phyloP scores from a whole-genome alignment of 1,140 invertebrate genomes.

The Zaprionus inermis region DNA sequence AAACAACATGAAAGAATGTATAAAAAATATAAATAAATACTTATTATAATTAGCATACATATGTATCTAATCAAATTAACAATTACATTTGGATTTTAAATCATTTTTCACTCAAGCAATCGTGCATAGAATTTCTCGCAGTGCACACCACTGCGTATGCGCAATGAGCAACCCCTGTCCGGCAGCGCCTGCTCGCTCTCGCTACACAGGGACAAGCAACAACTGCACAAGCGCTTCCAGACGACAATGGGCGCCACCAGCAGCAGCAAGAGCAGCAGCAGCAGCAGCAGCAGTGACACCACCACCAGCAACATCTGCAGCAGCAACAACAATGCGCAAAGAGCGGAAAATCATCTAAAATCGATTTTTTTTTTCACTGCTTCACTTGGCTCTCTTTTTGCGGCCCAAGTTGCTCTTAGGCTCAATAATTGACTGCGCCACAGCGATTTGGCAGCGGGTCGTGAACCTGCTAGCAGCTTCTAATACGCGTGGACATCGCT shows the following conservation, averaged over 20 bases:
- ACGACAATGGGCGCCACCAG: constrained; percentile 46
- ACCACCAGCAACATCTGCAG: constrained; percentile 15
- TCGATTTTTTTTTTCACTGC: constrained; percentile 64
- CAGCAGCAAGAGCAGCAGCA: constrained; percentile 18
- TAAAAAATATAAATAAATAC: not conserved
- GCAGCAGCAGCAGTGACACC: constrained; percentile 16
- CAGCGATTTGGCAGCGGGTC: constrained; percentile 64
- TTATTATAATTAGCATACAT: not conserved
- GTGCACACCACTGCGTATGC: constrained; percentile 71
- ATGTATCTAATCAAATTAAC: not conserved
- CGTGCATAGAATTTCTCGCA: constrained; percentile 5
- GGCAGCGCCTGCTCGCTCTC: constrained; percentile 5
- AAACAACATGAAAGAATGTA: too few species aligned
- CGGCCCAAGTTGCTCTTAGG: constrained; percentile 36
- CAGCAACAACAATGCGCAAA: constrained; percentile 23
- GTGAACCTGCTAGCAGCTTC: constrained; percentile 72
- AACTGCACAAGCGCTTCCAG: constrained; percentile 59
- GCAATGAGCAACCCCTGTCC: constrained; percentile 41
- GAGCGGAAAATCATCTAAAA: constrained; percentile 42
- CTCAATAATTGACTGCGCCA: constrained; percentile 59
- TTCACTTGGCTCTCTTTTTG: constrained; percentile 9
- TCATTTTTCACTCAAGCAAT: not conserved
- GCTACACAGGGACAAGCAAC: constrained; percentile 45
- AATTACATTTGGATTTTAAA: not conserved
- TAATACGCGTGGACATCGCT: constrained; percentile 61